phyloP scores from a whole-genome alignment of 2,888 invertebrate genomes.

The Tetranychus truncatus region DNA sequence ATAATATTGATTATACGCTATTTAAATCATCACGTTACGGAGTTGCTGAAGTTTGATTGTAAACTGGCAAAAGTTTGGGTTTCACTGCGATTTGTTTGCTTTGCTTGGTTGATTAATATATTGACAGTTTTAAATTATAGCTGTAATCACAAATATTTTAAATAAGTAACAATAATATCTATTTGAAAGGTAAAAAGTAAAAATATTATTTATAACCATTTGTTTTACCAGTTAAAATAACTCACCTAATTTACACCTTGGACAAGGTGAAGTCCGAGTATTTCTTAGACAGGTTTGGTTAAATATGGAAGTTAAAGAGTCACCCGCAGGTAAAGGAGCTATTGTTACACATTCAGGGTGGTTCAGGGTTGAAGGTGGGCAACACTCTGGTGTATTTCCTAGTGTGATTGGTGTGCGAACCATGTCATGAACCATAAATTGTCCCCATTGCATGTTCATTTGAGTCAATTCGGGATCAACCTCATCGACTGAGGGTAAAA shows the following conservation, averaged over 20 bases:
- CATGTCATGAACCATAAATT: constrained; percentile 71
- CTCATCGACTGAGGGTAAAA: constrained; percentile 15
- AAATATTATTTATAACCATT: too few relatives aligned
- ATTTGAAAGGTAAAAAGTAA: too few relatives aligned
- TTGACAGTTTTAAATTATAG: neutral
- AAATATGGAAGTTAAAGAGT: constrained; percentile 14
- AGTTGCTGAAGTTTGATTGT: neutral
- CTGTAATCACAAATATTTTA: too few relatives aligned
- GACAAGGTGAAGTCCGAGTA: constrained; percentile 16
- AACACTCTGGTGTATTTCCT: constrained; percentile 16
- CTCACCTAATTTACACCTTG: constrained; percentile 18
- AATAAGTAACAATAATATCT: too few relatives aligned
- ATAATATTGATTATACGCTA: neutral
- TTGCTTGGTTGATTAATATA: neutral
- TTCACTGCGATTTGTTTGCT: neutral
- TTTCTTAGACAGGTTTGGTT: constrained; percentile 18
- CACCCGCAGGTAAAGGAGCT: constrained; percentile 12
- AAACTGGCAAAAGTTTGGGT: neutral
- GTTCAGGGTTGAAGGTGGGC: constrained; percentile 11
- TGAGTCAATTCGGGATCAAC: constrained; percentile 14
- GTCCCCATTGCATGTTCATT: constrained; percentile 23
- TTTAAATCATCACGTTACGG: neutral
- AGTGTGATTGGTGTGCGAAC: constrained; percentile 36
- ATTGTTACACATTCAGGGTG: constrained; percentile 21
- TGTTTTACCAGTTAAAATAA: neutral